Evolutionary conservation across 2,113 vertebrate species (phyloP), one percentile per base, ranked within the genome.

Genomic region (Eptesicus fuscus): DNA sequence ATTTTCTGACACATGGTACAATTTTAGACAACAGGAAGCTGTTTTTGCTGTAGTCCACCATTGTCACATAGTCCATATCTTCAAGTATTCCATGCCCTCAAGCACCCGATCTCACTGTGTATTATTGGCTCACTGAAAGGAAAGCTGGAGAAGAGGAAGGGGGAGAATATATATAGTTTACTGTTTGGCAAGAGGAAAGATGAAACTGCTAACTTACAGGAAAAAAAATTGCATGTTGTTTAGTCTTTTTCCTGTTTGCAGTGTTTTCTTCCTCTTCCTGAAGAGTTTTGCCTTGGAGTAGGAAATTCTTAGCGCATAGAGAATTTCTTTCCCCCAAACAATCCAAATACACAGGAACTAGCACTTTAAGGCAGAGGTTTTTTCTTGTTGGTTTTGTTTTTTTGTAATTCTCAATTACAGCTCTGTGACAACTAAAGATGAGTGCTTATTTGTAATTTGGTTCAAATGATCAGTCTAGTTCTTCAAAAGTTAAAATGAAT

Each of bases 221-320:
- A 78, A 96, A 95, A 93, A 93, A 96, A 96, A 97, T 20, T 90
- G 80, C 65, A 42, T 51, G 71, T 28, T 78, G n/a, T 95, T 95
- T 86, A 63, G 84, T 92, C 37, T 82, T 97, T 94, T 96, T 92
- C 83, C 95, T 94, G 84, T 94, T 84, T 95, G 42, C 82, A 93
- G 44, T 85, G 17, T 88, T 96, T 93, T 96, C 93, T 96, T 96
- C 93, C 94, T 56, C 61, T 94, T 96, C 90, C 61, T 78, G 77
- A 67, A 90, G 70, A 73, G 32, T 74, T 94, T 90, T 95, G 89
- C 53, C 11, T 67, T 78, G 47, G 16, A 10, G 71, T 91, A 91
- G 84, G 35, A 93, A 94, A 93, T 94, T 96, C n/a, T 91, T 88
- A 90, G 53, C 51, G 59, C 12, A 49, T 7, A 65, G 30, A 23